Evolutionary conservation across 2,797 vertebrate genomes (phyloP).

Genomic region (Stomatorhinus walkeri): DNA sequence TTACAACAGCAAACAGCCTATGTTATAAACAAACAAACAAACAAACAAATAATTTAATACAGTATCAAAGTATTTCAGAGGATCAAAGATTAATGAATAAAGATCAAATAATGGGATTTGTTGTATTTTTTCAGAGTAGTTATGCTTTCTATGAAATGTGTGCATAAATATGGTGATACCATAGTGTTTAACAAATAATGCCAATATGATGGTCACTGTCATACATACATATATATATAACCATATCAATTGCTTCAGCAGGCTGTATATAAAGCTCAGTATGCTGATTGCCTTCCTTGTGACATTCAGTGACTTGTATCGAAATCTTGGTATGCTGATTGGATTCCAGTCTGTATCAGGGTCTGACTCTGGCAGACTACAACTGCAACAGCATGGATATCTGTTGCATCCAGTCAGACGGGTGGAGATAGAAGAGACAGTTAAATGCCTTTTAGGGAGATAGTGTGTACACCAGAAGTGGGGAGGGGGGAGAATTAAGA

Average conservation of each 20-base stretch:
- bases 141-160: background rate
- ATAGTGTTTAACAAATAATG: background rate
- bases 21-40: background rate
- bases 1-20: background rate
- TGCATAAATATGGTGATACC: background rate
- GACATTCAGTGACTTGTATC: background rate
- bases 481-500: background rate
- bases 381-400: background rate
- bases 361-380: background rate
- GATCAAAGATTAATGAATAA: background rate
- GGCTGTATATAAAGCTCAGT: background rate
- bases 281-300: background rate
- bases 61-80: background rate
- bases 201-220: background rate
- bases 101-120: background rate
- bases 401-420: background rate
- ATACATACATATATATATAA: background rate
- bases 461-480: background rate
- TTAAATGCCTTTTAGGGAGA: background rate
- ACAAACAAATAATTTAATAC: background rate
- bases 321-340: background rate
- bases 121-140: background rate
- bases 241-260: background rate
- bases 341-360: background rate
- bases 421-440: background rate